phyloP scores from a whole-genome alignment of 2,888 invertebrate genomes.

The Troides oblongomaculatus region DNA sequence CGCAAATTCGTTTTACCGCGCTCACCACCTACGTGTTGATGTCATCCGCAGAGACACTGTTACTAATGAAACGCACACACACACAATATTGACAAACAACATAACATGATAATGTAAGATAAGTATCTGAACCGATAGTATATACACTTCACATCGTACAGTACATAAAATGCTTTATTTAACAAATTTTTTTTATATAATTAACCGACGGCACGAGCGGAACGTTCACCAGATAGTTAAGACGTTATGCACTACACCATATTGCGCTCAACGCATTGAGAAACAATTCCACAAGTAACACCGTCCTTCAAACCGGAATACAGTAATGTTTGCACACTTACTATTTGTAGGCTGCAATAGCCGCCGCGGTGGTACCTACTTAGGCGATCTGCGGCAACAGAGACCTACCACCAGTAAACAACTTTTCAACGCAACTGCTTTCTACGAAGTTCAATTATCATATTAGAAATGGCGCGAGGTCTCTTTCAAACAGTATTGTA shows the following conservation, averaged over 20 bases:
- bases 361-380: too few relatives aligned
- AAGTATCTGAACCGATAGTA: constrained; percentile 7
- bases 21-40: constrained; percentile 69
- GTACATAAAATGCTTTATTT: too few relatives aligned
- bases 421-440: too few relatives aligned
- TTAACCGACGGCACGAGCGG: too few relatives aligned
- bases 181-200: too few relatives aligned
- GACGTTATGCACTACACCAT: background rate
- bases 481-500: too few relatives aligned
- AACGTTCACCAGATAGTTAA: too few relatives aligned
- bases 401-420: background rate
- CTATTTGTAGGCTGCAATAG: too few relatives aligned
- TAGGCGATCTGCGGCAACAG: too few relatives aligned
- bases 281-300: too few relatives aligned
- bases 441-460: constrained; percentile 9
- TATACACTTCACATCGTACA: background rate
- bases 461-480: background rate
- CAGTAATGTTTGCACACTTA: too few relatives aligned
- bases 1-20: constrained; percentile 59
- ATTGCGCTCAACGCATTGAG: background rate
- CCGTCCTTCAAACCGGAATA: too few relatives aligned
- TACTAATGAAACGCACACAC: constrained; percentile 38
- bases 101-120: constrained; percentile 24
- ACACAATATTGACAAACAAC: constrained; percentile 24
- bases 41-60: constrained; percentile 53